Percentiles rank a stretch among this genome's conserved stretches.
These are phyloP conservation scores for Gymnosoma rotundatum DNA, from an alignment of 2,888 invertebrate genomes.

Conservation along the genomic window DNA sequence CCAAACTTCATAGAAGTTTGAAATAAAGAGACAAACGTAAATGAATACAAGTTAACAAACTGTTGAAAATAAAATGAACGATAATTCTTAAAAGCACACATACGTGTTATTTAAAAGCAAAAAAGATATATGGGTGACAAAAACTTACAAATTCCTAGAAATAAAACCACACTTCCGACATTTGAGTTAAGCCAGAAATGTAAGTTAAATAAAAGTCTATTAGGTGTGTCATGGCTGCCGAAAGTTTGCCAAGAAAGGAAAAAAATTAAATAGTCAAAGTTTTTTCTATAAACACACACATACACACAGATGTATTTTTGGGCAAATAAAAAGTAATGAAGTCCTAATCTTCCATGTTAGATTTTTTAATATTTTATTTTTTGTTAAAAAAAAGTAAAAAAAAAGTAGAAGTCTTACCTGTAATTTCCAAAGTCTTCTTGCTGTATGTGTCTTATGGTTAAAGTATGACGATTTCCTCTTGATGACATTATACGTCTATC, in stretches of 20 bases:
- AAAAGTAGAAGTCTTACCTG: constrained; percentile 82
- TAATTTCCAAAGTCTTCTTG: constrained; percentile 89
- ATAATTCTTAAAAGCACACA: constrained; percentile 40
- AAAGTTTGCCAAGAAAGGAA: constrained; percentile 1
- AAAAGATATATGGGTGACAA: constrained; percentile 27
- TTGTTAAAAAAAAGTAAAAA: background rate
- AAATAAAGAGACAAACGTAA: constrained; percentile 45
- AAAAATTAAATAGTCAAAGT: constrained; percentile 29
- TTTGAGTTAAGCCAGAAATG: background rate
- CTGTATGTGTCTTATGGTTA: constrained; percentile 86
- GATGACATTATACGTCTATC: constrained; percentile 88
- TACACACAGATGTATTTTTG: background rate
- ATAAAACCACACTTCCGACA: constrained; percentile 15
- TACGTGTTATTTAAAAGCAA: background rate
- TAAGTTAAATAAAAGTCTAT: constrained; percentile 27
- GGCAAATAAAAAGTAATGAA: background rate
- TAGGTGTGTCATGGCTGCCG: constrained; percentile 38
- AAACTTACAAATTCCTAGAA: constrained; percentile 35
- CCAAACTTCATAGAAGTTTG: constrained; percentile 73
- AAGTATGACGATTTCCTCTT: constrained; percentile 87
- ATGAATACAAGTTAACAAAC: background rate
- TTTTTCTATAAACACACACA: background rate
- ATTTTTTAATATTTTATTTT: background rate
- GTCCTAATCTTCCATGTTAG: background rate
- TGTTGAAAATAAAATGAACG: constrained; percentile 40